phyloP scores from a whole-genome alignment of 2,888 invertebrate species.

The Drosophila testacea region DNA sequence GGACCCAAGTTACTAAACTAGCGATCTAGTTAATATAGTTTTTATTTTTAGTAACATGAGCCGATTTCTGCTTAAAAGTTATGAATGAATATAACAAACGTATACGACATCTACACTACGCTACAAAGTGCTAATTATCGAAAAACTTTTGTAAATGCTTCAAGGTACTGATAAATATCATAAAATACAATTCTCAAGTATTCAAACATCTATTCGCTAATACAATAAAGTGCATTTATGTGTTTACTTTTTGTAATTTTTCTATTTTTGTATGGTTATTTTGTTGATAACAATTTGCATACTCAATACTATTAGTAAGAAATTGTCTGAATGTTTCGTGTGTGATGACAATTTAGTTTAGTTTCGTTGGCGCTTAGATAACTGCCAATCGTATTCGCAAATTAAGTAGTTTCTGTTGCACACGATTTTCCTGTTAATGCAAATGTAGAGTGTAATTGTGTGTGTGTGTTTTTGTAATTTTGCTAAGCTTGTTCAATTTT shows the following conservation, averaged over 20 bases:
- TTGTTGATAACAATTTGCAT: slow-evolving; percentile 50
- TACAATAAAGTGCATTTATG: slow-evolving; percentile 48
- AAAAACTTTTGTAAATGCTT: slow-evolving; percentile 63
- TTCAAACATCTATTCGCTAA: slow-evolving; percentile 49
- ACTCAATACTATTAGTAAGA: slow-evolving; percentile 17
- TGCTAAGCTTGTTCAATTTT: slow-evolving; percentile 20
- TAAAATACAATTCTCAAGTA: slow-evolving; percentile 52
- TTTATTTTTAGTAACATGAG: slow-evolving; percentile 30
- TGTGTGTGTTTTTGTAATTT: slow-evolving; percentile 28
- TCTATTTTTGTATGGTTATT: slow-evolving; percentile 7
- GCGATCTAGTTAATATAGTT: slow-evolving; percentile 16
- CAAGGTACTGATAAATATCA: slow-evolving; percentile 61
- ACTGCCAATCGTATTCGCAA: slow-evolving; percentile 40
- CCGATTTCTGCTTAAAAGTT: slow-evolving; percentile 27
- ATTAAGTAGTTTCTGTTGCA: slow-evolving; percentile 19
- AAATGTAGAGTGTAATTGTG: slow-evolving; percentile 20
- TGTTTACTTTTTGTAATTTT: slow-evolving; percentile 13
- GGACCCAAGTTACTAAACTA: slow-evolving; percentile 22
- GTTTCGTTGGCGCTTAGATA: slow-evolving; percentile 43
- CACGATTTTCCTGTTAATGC: slow-evolving; percentile 22
- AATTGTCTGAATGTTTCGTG: slow-evolving; percentile 25
- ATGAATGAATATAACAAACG: slow-evolving; percentile 35
- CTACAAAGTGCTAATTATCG: slow-evolving; percentile 52
- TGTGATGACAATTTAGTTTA: slow-evolving; percentile 28
- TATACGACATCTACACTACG: slow-evolving; percentile 39